A percentile compares a stretch with the other conserved stretches of the same genome.
These are phyloP conservation scores for Macrosiphum euphorbiae DNA, from an alignment of 2,888 invertebrate genomes.

Conservation along the genomic window DNA sequence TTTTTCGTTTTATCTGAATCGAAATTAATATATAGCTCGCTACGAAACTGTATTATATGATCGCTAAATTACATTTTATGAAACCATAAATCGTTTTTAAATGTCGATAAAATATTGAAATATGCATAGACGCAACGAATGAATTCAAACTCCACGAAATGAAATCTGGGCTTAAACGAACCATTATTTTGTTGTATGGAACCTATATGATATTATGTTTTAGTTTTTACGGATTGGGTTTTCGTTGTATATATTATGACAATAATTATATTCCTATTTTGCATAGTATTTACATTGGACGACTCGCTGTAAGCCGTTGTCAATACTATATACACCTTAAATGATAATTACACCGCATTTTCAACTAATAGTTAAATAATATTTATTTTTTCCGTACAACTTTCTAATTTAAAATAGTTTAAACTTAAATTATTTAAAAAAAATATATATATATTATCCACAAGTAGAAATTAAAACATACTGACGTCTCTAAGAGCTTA, in stretches of 20 bases:
- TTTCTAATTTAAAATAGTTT: not conserved
- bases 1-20: not conserved
- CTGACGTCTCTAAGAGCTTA: not conserved
- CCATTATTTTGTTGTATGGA: not conserved
- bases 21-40: not conserved
- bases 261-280: not conserved
- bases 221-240: not conserved
- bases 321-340: not conserved
- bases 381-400: not conserved
- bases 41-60: not conserved
- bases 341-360: not conserved
- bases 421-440: not conserved
- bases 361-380: not conserved
- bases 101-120: slow-evolving; percentile 4
- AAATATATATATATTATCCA: not conserved
- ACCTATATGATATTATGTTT: not conserved
- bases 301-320: not conserved
- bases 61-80: slow-evolving; percentile 20
- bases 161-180: not conserved
- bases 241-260: not conserved
- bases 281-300: not conserved
- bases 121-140: not conserved
- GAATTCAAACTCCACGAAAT: not conserved
- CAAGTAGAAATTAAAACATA: not conserved
- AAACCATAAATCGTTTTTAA: slow-evolving; percentile 5